Percentiles rank a stretch among this genome's conserved stretches.
These are phyloP conservation scores for Charanyca ferruginea DNA, from an alignment of 2,888 invertebrate genomes.

Conservation along the genomic window DNA sequence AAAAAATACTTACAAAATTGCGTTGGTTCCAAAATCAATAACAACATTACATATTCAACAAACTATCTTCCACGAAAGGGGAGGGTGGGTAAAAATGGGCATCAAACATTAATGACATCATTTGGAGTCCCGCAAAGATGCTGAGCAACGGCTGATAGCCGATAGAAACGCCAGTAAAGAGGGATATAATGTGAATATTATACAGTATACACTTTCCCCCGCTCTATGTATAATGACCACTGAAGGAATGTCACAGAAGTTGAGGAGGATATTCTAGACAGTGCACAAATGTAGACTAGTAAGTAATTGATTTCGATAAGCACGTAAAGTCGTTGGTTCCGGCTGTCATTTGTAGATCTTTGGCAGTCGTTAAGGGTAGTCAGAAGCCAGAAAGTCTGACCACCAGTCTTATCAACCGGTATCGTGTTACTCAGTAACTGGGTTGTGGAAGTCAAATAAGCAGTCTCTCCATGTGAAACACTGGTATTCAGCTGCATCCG, in stretches of 20 bases:
- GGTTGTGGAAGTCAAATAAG: too few relatives aligned
- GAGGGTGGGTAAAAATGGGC: conserved; percentile 77
- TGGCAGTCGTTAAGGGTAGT: too few relatives aligned
- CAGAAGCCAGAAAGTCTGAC: too few relatives aligned
- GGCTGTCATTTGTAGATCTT: too few relatives aligned
- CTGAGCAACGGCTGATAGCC: conserved; percentile 86
- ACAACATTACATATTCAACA: conserved; percentile 79
- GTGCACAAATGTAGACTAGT: too few relatives aligned
- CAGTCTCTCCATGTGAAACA: too few relatives aligned
- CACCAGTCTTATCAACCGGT: too few relatives aligned
- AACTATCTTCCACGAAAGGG: conserved; percentile 72
- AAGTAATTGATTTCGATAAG: too few relatives aligned
- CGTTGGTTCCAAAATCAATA: conserved; percentile 73
- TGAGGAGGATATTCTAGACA: conserved; percentile 19
- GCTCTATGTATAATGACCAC: conserved; percentile 58
- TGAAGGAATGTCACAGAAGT: conserved; percentile 54
- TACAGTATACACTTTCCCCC: conserved; percentile 80
- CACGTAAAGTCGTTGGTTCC: too few relatives aligned
- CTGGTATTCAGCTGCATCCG: too few relatives aligned
- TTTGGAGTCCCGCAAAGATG: conserved; percentile 85
- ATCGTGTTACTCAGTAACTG: too few relatives aligned
- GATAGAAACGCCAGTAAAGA: conserved; percentile 84
- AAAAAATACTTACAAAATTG: conserved; percentile 12
- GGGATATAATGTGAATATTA: conserved; percentile 88
- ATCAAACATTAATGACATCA: conserved; percentile 88